Percentiles rank a stretch among this genome's conserved stretches.
These are phyloP conservation scores for Sipunculus nudus DNA, from an alignment of 2,888 invertebrate genomes.

Conservation along the genomic window DNA sequence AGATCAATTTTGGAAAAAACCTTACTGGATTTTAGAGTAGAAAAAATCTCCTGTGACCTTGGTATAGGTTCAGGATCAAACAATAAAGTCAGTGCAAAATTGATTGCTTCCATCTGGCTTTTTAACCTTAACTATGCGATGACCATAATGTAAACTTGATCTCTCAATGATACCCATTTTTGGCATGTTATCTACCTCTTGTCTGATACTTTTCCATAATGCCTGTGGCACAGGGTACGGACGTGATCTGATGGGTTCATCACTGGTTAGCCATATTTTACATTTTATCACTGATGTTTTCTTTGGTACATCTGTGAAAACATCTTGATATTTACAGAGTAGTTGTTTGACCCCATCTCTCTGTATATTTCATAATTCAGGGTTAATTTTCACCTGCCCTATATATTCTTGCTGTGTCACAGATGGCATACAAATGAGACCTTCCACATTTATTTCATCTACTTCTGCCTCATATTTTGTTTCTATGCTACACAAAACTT, in stretches of 20 bases:
- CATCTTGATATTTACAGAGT: too few relatives aligned
- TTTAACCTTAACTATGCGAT: background rate
- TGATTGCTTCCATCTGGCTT: background rate
- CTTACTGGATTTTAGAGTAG: background rate
- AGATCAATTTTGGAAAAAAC: conserved; percentile 1
- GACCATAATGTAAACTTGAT: background rate
- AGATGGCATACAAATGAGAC: too few relatives aligned
- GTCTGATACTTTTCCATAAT: background rate
- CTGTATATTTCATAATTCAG: too few relatives aligned
- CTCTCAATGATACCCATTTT: conserved; percentile 4
- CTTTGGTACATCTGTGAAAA: background rate
- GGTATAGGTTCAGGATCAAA: conserved; percentile 8
- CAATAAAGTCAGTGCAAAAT: conserved; percentile 4
- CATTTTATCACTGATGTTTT: background rate
- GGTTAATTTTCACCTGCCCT: too few relatives aligned
- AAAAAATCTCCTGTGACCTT: background rate
- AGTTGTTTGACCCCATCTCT: too few relatives aligned
- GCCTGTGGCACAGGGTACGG: conserved; percentile 2
- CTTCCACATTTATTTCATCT: too few relatives aligned
- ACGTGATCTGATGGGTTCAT: background rate
- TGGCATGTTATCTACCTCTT: background rate
- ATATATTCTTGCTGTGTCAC: too few relatives aligned
- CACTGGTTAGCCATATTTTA: background rate
- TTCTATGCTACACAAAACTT: too few relatives aligned
- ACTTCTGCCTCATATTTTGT: too few relatives aligned